phyloP scores from a whole-genome alignment of 2,113 vertebrate genomes.

The Pygoscelis antarcticus region DNA sequence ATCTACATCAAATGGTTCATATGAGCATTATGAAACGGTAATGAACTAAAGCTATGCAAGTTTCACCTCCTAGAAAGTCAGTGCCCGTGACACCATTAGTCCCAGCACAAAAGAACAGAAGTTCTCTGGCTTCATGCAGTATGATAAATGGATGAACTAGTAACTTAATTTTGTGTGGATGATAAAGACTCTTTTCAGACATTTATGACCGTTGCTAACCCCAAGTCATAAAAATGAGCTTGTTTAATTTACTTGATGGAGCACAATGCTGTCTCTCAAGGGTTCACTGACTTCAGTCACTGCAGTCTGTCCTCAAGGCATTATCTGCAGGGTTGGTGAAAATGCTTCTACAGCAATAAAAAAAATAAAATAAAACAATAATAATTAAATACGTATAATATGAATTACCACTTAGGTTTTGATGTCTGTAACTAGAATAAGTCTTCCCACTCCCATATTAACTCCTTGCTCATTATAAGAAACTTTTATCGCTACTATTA shows the following conservation, averaged over 20 bases:
- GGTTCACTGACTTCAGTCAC: not conserved
- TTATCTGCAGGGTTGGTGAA: not conserved
- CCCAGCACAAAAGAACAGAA: not conserved
- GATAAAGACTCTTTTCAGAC: not conserved
- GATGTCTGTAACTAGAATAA: not conserved
- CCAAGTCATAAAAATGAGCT: not conserved
- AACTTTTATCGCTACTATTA: not conserved
- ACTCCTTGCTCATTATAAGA: not conserved
- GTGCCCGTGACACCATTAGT: not conserved
- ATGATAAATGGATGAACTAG: not conserved
- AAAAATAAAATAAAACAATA: not conserved
- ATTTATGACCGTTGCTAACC: not conserved
- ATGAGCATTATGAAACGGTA: not conserved
- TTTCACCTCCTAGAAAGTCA: constrained; percentile 2
- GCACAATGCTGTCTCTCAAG: not conserved
- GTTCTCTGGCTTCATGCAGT: not conserved
- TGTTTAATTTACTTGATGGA: not conserved
- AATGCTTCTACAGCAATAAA: not conserved
- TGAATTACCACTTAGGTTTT: not conserved
- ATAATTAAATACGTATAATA: not conserved
- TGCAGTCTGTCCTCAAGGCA: not conserved
- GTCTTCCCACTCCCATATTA: not conserved
- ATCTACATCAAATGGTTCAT: not conserved
- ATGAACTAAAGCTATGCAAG: not conserved
- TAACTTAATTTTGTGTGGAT: not conserved